A percentile compares a stretch with the other conserved stretches of the same genome.
These are phyloP conservation scores for Tetraneura akinire DNA, from an alignment of 1,140 invertebrate species.

Conservation along the genomic window DNA sequence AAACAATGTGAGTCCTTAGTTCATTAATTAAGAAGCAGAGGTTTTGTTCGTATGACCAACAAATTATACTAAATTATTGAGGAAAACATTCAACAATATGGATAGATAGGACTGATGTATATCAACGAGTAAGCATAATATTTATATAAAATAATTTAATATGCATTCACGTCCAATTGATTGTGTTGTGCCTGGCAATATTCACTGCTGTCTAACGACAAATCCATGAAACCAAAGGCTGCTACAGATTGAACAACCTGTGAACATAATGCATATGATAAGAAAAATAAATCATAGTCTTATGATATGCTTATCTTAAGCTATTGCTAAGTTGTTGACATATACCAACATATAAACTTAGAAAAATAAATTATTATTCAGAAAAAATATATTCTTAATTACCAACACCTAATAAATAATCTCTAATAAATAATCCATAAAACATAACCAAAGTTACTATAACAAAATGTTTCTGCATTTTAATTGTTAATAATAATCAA, in stretches of 20 bases:
- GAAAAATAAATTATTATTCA: not conserved
- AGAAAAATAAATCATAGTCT: conserved; percentile 21
- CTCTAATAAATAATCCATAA: conserved; percentile 5
- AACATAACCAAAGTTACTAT: not conserved
- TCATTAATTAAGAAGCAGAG: conserved; percentile 30
- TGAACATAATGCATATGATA: conserved; percentile 32
- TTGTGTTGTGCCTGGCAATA: conserved; percentile 95
- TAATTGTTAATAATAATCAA: not conserved
- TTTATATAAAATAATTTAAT: conserved; percentile 42
- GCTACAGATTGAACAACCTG: conserved; percentile 52
- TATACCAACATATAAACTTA: not conserved
- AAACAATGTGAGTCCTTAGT: conserved; percentile 5
- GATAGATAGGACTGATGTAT: conserved; percentile 33
- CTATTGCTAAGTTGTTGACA: not conserved
- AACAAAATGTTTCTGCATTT: not conserved
- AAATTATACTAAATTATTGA: conserved; percentile 42
- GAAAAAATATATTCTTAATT: not conserved
- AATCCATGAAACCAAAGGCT: conserved; percentile 82
- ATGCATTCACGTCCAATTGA: conserved; percentile 63
- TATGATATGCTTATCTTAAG: conserved; percentile 28
- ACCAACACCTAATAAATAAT: not conserved
- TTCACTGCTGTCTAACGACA: conserved; percentile 91
- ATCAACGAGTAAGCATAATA: conserved; percentile 45
- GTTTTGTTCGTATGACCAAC: conserved; percentile 36
- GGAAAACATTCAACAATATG: conserved; percentile 47